Evolutionary conservation across 2,113 vertebrate species (phyloP).

Genomic region (Martes martes): DNA sequence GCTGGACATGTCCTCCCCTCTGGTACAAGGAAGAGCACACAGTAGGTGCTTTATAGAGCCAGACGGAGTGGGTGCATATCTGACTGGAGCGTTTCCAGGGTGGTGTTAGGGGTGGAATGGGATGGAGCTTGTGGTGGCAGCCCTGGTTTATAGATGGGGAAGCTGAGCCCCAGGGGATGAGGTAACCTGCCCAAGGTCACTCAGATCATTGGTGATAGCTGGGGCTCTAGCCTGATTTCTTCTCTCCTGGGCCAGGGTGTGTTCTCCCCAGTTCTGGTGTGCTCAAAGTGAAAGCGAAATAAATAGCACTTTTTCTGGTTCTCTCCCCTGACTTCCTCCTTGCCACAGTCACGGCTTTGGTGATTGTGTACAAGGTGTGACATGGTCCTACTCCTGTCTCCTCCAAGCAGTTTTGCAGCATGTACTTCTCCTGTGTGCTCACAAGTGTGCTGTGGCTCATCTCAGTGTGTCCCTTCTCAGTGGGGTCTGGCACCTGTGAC

Average conservation of each 20-base stretch:
- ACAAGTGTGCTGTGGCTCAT: not conserved
- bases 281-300: conserved; percentile 49
- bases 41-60: conserved; percentile 28
- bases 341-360: not conserved
- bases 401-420: not conserved
- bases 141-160: not conserved
- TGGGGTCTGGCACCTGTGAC: not conserved
- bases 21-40: not conserved
- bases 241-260: not conserved
- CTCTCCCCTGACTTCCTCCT: not conserved
- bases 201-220: not conserved
- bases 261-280: not conserved
- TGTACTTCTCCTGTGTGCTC: not conserved
- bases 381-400: not conserved
- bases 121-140: not conserved
- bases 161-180: not conserved
- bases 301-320: not conserved
- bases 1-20: not conserved
- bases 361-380: not conserved
- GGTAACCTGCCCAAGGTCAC: conserved; percentile 18
- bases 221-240: conserved; percentile 26
- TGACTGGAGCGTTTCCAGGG: not conserved
- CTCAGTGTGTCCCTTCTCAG: not conserved
- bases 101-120: not conserved
- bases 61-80: not conserved